phyloP scores from a whole-genome alignment of 2,888 invertebrate species.

The Cosmorhoe ocellata region DNA sequence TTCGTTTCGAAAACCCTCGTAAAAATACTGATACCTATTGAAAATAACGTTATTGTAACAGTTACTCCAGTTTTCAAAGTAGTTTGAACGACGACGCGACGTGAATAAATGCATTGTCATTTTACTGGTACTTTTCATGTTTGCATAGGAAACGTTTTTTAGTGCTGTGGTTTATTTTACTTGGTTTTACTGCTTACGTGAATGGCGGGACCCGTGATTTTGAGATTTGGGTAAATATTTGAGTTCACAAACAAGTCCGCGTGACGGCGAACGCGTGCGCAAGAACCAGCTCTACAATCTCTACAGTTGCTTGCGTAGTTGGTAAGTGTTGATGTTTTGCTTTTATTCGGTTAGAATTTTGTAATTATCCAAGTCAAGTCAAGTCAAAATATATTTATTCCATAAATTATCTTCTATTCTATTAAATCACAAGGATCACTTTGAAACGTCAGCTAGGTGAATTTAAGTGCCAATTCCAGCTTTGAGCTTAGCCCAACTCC shows the following conservation, averaged over 20 bases:
- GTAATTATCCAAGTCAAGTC: too few relatives aligned
- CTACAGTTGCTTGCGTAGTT: slow-evolving; percentile 16
- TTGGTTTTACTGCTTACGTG: slow-evolving; percentile 25
- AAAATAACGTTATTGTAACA: slow-evolving; percentile 18
- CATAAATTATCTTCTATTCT: too few relatives aligned
- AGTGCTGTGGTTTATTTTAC: slow-evolving; percentile 11
- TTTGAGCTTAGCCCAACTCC: too few relatives aligned
- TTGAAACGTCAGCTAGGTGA: too few relatives aligned
- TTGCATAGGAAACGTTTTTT: slow-evolving; percentile 14
- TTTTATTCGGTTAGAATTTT: not conserved
- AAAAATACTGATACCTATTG: slow-evolving; percentile 13
- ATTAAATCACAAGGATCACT: too few relatives aligned
- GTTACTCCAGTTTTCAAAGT: slow-evolving; percentile 24
- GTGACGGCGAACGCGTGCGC: slow-evolving; percentile 21
- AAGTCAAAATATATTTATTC: too few relatives aligned
- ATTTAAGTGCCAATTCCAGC: too few relatives aligned
- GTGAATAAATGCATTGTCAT: slow-evolving; percentile 15
- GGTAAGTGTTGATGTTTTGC: not conserved
- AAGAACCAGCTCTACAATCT: slow-evolving; percentile 16
- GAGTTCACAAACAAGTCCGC: slow-evolving; percentile 24
- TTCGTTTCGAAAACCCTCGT: slow-evolving; percentile 22
- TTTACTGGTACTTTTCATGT: slow-evolving; percentile 11
- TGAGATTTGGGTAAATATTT: slow-evolving; percentile 33
- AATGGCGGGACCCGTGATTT: slow-evolving; percentile 22
- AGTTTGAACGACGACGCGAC: not conserved